A percentile compares a stretch with the other conserved stretches of the same genome.
phyloP scores from a whole-genome alignment of 2,113 vertebrate genomes.

The Psilopsiagon aymara region DNA sequence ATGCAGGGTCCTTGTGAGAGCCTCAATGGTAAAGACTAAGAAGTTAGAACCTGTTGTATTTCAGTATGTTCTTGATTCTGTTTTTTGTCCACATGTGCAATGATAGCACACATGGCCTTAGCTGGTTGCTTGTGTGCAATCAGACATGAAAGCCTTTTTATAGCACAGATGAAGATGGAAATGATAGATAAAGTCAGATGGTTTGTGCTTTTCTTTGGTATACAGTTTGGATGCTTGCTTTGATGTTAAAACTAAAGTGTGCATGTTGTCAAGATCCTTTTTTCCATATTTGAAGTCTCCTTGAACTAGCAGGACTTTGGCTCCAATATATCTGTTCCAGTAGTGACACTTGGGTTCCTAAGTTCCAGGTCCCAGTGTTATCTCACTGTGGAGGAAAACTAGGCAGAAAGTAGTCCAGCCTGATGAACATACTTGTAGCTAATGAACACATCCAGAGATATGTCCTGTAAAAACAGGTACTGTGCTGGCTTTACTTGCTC shows the following conservation, averaged over 20 bases:
- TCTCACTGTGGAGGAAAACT: neutral
- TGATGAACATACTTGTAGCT: neutral
- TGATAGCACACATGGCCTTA: neutral
- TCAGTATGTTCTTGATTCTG: neutral
- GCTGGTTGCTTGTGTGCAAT: neutral
- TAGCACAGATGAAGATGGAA: neutral
- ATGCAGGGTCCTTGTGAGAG: neutral
- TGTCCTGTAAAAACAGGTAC: neutral
- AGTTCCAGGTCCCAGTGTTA: neutral
- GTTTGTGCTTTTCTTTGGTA: neutral
- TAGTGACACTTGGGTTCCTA: neutral
- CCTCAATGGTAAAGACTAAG: neutral
- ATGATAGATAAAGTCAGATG: neutral
- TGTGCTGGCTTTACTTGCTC: neutral
- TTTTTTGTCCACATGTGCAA: neutral
- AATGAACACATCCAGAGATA: neutral
- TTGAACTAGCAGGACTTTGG: neutral
- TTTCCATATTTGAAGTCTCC: neutral
- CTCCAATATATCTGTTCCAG: neutral
- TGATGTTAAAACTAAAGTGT: neutral
- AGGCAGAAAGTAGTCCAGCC: neutral
- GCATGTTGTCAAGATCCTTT: neutral
- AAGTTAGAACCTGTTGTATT: neutral
- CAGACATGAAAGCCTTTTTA: rapidly evolving
- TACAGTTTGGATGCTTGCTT: neutral